A percentile compares a stretch with the other conserved stretches of the same genome.
These are phyloP conservation scores for Papilio polyxenes DNA, from an alignment of 1,140 invertebrate species.

Conservation along the genomic window DNA sequence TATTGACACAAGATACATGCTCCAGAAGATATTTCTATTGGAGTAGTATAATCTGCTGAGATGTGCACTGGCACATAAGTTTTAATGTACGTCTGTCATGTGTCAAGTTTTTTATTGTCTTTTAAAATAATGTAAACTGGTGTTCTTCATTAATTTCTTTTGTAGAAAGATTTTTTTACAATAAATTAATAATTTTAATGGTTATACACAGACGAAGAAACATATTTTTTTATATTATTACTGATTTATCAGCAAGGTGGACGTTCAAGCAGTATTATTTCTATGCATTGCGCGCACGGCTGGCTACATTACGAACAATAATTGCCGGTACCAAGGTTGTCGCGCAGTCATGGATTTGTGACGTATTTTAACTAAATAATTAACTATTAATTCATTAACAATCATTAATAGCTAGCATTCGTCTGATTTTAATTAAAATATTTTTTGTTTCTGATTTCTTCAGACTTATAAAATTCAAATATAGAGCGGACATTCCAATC, in stretches of 20 bases:
- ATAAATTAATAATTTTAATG: no score
- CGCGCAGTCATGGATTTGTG: slow-evolving; percentile 13
- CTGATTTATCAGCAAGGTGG: not conserved
- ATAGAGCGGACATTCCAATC: not conserved
- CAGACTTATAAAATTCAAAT: not conserved
- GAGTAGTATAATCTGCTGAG: no score
- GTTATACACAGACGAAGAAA: no score
- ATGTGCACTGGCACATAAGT: no score
- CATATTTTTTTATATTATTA: no score
- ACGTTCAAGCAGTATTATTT: slow-evolving; percentile 18
- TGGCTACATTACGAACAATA: slow-evolving; percentile 12
- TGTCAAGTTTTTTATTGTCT: no score
- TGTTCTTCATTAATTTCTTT: no score
- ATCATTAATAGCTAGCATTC: not conserved
- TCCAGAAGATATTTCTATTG: no score
- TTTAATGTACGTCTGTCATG: no score
- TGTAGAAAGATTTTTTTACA: no score
- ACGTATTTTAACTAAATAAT: slow-evolving; percentile 1
- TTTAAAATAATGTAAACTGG: no score
- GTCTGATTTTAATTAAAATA: not conserved
- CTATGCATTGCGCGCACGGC: slow-evolving; percentile 33
- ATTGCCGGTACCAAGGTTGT: slow-evolving; percentile 32
- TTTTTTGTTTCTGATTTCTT: not conserved
- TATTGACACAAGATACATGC: no score
- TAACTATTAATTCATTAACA: not conserved